A percentile compares a stretch with the other conserved stretches of the same genome.
Evolutionary conservation across 30 jellyfish, hydroid and myxozoan species (phyloP).

Genomic region (Chrysaora quinquecirrha): DNA sequence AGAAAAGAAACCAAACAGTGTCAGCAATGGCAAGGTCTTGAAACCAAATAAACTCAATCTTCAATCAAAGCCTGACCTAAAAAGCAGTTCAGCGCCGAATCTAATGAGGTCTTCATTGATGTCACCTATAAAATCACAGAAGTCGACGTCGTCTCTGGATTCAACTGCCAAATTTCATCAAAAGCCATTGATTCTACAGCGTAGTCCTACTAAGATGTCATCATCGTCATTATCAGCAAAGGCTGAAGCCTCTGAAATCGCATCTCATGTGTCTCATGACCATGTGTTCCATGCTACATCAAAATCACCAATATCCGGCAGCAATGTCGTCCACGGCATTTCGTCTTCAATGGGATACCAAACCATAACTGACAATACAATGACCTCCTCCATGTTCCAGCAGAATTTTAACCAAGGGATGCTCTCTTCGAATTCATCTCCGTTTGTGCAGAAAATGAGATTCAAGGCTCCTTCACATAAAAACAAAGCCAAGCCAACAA

Average conservation of each 20-base stretch:
- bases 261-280: no score
- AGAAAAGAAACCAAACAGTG: constrained; percentile 67
- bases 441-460: constrained; percentile 70
- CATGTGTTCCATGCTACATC: no score
- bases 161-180: constrained; percentile 54
- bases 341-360: not conserved
- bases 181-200: constrained; percentile 84
- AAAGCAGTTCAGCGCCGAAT: constrained; percentile 26
- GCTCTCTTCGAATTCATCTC: not conserved
- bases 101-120: constrained; percentile 27
- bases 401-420: no score
- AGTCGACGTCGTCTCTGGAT: no score
- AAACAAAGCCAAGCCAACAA: constrained; percentile 73
- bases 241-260: no score
- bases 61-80: constrained; percentile 33
- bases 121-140: constrained; percentile 64
- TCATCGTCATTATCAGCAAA: no score
- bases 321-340: not conserved
- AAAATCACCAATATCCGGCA: constrained; percentile 5
- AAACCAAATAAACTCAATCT: constrained; percentile 63
- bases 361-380: not conserved
- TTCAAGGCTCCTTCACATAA: constrained; percentile 88
- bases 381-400: no score
- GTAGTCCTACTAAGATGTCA: constrained; percentile 66
- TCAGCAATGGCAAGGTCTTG: constrained; percentile 34